Conservation (phyloP, 2,888 invertebrate genomes). For the Philereme vetulata region DNA sequence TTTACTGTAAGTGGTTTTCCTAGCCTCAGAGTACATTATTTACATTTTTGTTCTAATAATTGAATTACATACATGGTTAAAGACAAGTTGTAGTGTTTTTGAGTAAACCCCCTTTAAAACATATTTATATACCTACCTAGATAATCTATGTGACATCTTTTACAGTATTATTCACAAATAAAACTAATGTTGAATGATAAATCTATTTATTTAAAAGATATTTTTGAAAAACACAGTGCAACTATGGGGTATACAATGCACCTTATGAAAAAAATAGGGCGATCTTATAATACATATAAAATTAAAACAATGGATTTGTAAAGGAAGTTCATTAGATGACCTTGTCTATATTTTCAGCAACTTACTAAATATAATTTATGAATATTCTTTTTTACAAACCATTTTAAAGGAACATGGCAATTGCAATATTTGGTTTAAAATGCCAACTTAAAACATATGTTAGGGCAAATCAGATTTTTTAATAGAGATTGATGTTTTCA, state of each 20-base stretch:
- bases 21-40: constrained; percentile 39
- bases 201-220: not conserved
- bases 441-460: constrained; percentile 9
- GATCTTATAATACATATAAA: too few species aligned
- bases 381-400: too few species aligned
- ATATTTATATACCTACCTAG: not conserved
- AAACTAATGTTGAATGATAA: not conserved
- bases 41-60: constrained; percentile 35
- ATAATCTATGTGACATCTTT: not conserved
- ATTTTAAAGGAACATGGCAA: not conserved
- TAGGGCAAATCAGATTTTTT: constrained; percentile 5
- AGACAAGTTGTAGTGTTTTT: constrained; percentile 12
- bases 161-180: not conserved
- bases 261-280: not conserved
- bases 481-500: not conserved
- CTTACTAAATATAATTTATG: too few species aligned
- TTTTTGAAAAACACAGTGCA: not conserved
- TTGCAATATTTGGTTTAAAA: constrained; percentile 4
- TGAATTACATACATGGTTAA: constrained; percentile 28
- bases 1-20: constrained; percentile 31
- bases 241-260: not conserved
- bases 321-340: too few species aligned
- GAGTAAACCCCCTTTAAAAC: not conserved
- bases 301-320: not conserved
- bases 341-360: too few species aligned